Base-by-base conservation (phyloP, 2,888 invertebrate species). In the Chalcis sispes region DNA sequence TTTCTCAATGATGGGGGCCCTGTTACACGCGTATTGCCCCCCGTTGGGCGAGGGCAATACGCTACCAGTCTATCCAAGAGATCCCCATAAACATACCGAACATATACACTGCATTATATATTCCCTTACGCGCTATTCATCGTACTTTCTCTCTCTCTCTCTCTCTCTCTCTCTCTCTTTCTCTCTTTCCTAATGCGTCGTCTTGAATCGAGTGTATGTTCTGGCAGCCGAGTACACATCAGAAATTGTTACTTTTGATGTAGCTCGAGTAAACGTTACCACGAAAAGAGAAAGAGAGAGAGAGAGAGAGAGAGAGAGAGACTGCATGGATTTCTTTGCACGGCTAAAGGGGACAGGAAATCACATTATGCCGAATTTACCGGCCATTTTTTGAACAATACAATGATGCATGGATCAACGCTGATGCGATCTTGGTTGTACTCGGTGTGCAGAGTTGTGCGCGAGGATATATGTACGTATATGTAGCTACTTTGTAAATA, bases 1-100 rank as follows among this genome's bases (percentile, higher is more conserved):
- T 80, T n/a, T n/a, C n/a, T n/a, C n/a, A n/a, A n/a, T n/a, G 36
- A 84, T 85, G 85, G 82, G 85, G 85, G 84, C 82, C 83, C 70
- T 15, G 36, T 23, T 82, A 80, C 78, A 77, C 78, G 79, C 83
- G 81, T 76, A 25, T 23, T 56, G 23, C 86, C 87, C 85, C 87
- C 86, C 82, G 86, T 83, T 82, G 87, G 67, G 86, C 75, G 18
- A 20, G 80, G 85, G 86, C 10, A 85, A 85, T 85, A 85, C 84
- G 85, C 85, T 85, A 85, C 85, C 83, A 83, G 85, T 85, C 83
- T 79, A 80, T 72, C 79, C 77, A 52, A 79, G 29, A 40, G 77
- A 74, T 81, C 80, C 83, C 84, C 83, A 82, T 84, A 84, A 85
- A 83, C 83, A 84, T 82, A 81, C 75, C 80, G 81, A 80, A n/a